Conservation (phyloP, 2,113 vertebrate species). For the Oophaga pumilio region DNA sequence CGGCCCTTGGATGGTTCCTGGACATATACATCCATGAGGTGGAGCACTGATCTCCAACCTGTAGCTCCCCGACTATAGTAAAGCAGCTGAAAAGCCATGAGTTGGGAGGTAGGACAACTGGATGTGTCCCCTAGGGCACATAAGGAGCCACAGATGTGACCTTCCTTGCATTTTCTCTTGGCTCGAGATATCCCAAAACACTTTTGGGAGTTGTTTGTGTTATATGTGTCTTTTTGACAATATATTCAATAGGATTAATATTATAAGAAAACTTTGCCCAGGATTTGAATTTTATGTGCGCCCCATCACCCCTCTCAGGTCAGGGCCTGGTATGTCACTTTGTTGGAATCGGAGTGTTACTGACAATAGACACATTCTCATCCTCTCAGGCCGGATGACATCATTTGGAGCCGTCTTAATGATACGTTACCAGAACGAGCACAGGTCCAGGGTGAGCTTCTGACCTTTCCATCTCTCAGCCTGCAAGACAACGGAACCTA, state of each 20-base stretch:
- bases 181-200: no score
- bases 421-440: constrained; percentile 85
- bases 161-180: no score
- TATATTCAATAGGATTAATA: no score
- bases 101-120: background rate
- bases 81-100: background rate
- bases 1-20: background rate
- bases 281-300: background rate
- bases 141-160: no score
- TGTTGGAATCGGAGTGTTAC: background rate
- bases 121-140: background rate
- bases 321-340: background rate
- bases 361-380: constrained; percentile 10
- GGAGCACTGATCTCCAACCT: background rate
- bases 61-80: background rate
- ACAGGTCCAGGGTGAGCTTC: constrained; percentile 77
- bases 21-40: background rate
- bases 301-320: background rate
- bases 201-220: no score
- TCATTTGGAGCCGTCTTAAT: constrained; percentile 86
- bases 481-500: constrained; percentile 88
- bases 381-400: constrained; percentile 63
- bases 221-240: no score
- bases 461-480: constrained; percentile 82
- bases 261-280: background rate